These are phyloP conservation scores for Alcedo quadribrachys DNA, from an alignment of 2,797 vertebrate species.

Conservation along the genomic window DNA sequence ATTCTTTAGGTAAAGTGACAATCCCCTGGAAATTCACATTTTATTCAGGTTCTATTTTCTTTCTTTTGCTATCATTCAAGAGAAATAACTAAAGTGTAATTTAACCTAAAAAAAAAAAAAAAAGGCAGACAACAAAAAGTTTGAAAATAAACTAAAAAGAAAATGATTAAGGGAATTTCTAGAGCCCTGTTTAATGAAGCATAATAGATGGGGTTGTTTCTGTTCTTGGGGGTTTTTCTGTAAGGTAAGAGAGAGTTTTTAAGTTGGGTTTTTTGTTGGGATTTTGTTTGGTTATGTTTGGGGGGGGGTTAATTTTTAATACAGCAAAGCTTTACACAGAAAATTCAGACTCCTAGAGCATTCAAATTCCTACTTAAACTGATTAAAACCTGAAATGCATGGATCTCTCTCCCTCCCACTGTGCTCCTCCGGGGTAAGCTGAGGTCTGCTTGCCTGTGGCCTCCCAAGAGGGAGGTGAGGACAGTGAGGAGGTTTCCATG, in stretches of 20 bases:
- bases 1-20: not conserved
- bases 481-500: no score
- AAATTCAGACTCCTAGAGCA: not conserved
- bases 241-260: not conserved
- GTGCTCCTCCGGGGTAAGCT: not conserved
- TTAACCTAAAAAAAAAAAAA: not conserved
- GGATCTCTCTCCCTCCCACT: no score
- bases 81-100: not conserved
- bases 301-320: not conserved
- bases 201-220: not conserved
- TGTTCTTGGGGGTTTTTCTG: not conserved
- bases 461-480: no score
- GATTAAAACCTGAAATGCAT: not conserved
- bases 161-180: not conserved
- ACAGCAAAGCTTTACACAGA: not conserved
- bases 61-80: not conserved
- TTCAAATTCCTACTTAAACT: not conserved
- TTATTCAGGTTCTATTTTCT: not conserved
- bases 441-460: not conserved
- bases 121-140: not conserved
- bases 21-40: not conserved
- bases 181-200: conserved; percentile 33
- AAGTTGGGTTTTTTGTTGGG: not conserved
- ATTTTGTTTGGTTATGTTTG: not conserved
- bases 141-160: not conserved